Evolutionary conservation across 2,888 invertebrate genomes (phyloP).

Genomic region (Trilocha varians): DNA sequence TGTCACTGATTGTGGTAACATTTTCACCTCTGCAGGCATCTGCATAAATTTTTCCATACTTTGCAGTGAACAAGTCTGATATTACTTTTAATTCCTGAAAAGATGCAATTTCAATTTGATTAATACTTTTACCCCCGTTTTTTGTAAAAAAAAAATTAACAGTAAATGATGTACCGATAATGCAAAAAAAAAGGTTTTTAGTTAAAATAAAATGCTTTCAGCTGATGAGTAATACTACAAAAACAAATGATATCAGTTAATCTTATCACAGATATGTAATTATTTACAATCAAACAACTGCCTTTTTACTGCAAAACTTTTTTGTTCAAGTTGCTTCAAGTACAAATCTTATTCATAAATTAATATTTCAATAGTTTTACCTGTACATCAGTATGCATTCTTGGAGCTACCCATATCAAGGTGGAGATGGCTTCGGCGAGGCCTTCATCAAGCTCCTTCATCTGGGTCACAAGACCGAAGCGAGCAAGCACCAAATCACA

Average conservation of each 20-base stretch:
- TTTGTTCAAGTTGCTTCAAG: too few species aligned
- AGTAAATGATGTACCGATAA: too few species aligned
- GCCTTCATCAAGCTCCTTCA: constrained; percentile 97
- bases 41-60: constrained; percentile 95
- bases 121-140: too few species aligned
- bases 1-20: constrained; percentile 88
- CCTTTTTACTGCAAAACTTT: too few species aligned
- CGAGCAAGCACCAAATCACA: constrained; percentile 96
- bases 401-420: constrained; percentile 97
- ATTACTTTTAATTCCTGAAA: constrained; percentile 83
- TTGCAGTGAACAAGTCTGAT: constrained; percentile 88
- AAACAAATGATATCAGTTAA: too few species aligned
- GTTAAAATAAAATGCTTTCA: too few species aligned
- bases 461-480: constrained; percentile 96
- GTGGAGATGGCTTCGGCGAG: constrained; percentile 96
- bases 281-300: too few species aligned
- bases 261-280: too few species aligned
- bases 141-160: too few species aligned
- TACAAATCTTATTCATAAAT: background rate
- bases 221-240: too few species aligned
- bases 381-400: constrained; percentile 88
- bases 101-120: too few species aligned
- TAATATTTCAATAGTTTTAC: constrained; percentile 54
- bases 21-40: constrained; percentile 89
- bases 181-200: too few species aligned